Percentiles rank a stretch among this genome's conserved stretches.
phyloP scores from a whole-genome alignment of 1,140 invertebrate genomes.

The Sycobia sp. region DNA sequence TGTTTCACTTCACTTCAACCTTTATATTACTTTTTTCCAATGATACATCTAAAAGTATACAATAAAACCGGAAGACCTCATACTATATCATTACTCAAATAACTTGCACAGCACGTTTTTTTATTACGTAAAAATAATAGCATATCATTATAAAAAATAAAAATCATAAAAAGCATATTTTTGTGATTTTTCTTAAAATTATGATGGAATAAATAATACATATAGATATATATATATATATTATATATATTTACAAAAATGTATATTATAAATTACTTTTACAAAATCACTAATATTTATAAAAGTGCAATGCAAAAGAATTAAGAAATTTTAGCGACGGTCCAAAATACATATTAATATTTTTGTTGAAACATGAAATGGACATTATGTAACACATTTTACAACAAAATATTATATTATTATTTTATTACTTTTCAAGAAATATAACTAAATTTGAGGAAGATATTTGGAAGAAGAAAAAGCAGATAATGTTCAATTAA shows the following conservation, averaged over 20 bases:
- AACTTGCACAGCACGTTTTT: conserved; percentile 5
- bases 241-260: conserved; percentile 36
- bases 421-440: conserved; percentile 41
- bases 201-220: conserved; percentile 28
- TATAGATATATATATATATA: too few relatives aligned
- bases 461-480: conserved; percentile 33
- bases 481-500: conserved; percentile 30
- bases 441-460: conserved; percentile 30
- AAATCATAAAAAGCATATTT: conserved; percentile 5
- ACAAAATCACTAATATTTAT: conserved; percentile 33
- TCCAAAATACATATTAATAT: conserved; percentile 20
- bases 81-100: conserved; percentile 1
- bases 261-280: conserved; percentile 35
- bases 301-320: conserved; percentile 34
- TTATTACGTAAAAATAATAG: conserved; percentile 6
- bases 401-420: conserved; percentile 25
- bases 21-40: not conserved
- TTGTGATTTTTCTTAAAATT: conserved; percentile 10
- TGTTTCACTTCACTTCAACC: conserved; percentile 20
- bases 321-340: conserved; percentile 15
- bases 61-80: not conserved
- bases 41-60: not conserved
- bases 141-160: conserved; percentile 1
- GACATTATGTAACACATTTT: conserved; percentile 23
- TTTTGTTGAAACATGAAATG: conserved; percentile 4